Conservation (phyloP, 1,140 invertebrate species). For the Meteorus sp. region DNA sequence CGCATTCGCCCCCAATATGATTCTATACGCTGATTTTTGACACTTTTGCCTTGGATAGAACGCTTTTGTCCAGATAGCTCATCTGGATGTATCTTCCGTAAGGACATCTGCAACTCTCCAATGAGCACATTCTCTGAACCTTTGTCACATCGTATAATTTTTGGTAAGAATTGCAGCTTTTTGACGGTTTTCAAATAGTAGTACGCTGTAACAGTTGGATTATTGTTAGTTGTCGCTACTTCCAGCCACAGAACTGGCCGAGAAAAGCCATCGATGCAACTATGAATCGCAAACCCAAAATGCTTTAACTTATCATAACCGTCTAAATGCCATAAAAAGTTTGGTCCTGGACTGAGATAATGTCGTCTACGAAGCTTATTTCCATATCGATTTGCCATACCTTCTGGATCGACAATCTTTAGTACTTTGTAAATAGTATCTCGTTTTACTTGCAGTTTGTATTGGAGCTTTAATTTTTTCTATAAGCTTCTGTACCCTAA, state of each 20-base stretch:
- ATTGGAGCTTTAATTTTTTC: background rate
- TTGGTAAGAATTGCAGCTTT: background rate
- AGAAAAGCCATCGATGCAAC: background rate
- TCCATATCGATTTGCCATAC: background rate
- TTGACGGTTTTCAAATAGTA: background rate
- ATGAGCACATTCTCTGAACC: background rate
- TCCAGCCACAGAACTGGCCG: background rate
- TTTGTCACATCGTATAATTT: background rate
- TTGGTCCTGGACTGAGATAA: no score
- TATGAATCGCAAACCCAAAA: background rate
- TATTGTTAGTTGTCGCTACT: background rate
- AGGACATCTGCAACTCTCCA: background rate
- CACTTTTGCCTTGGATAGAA: slow-evolving; percentile 19
- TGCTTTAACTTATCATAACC: background rate
- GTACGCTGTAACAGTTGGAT: background rate
- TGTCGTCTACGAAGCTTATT: background rate
- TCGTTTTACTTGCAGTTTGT: no score
- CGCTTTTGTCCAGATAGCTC: background rate
- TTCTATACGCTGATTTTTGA: background rate
- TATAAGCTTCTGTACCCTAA: background rate
- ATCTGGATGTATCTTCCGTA: background rate
- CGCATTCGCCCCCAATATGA: no score
- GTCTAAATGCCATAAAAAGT: background rate
- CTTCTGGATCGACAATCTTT: background rate
- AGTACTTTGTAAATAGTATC: background rate